Evolutionary conservation across 2,113 vertebrate genomes (phyloP).

Genomic region (Cryptoleucopteryx plumbea): DNA sequence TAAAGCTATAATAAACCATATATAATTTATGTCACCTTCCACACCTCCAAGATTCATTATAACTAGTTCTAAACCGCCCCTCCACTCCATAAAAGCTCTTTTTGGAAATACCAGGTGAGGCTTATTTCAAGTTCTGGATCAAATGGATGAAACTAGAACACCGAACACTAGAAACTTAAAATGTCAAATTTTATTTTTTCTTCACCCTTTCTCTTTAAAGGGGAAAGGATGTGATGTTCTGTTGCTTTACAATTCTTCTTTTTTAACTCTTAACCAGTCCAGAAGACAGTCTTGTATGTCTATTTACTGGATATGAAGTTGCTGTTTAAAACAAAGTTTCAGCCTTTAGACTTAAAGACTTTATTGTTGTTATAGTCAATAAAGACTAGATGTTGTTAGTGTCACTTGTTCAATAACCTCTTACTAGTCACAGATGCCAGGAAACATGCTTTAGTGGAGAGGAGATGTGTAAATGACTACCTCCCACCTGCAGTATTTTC

Average conservation of each 20-base stretch:
- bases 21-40: background rate
- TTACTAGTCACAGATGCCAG: background rate
- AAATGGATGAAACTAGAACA: background rate
- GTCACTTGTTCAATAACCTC: background rate
- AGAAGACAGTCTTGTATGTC: background rate
- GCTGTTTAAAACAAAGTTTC: background rate
- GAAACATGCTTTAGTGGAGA: background rate
- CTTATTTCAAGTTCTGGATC: background rate
- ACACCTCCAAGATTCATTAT: background rate
- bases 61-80: background rate
- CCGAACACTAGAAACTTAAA: background rate
- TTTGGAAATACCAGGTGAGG: background rate
- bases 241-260: background rate
- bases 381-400: background rate
- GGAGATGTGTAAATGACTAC: background rate
- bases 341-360: background rate
- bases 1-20: background rate
- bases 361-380: background rate
- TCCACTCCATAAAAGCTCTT: background rate
- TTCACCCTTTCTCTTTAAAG: background rate
- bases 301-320: background rate
- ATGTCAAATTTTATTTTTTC: background rate
- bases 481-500: background rate
- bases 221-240: background rate
- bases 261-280: background rate